These are phyloP conservation scores for Aphelinus atriplicis DNA, from an alignment of 1,140 invertebrate species.

Conservation along the genomic window DNA sequence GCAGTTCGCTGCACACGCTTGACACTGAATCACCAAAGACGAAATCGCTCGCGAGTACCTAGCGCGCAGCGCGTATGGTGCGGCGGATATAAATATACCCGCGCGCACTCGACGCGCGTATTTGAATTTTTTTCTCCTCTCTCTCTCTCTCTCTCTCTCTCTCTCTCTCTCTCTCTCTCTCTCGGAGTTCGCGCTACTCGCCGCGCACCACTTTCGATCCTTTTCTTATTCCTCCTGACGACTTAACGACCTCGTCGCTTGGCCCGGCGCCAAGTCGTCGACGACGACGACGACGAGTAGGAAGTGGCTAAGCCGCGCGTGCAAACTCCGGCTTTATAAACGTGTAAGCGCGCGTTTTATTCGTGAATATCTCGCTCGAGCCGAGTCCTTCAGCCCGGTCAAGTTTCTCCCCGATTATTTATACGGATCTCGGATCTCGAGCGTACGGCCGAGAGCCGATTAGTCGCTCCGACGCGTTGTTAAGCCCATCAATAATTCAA, in stretches of 20 bases:
- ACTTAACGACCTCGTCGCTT: constrained; percentile 30
- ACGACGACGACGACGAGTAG: not conserved
- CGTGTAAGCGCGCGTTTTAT: constrained; percentile 4
- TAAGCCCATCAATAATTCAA: too few relatives aligned
- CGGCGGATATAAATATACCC: too few relatives aligned
- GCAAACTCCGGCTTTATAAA: not conserved
- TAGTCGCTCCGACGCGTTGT: too few relatives aligned
- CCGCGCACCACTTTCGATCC: not conserved
- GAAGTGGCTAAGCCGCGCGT: not conserved
- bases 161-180: constrained; percentile 9
- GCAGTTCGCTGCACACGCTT: too few relatives aligned
- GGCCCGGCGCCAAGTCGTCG: constrained; percentile 12
- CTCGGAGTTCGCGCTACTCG: not conserved
- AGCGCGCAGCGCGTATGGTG: too few relatives aligned
- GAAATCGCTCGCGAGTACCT: too few relatives aligned
- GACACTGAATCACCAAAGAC: too few relatives aligned
- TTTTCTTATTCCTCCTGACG: constrained; percentile 17
- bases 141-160: not conserved
- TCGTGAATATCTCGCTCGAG: constrained; percentile 9
- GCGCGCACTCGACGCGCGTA: too few relatives aligned
- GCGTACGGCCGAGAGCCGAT: too few relatives aligned
- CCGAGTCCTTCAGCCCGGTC: too few relatives aligned
- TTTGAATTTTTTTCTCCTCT: not conserved
- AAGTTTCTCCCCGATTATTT: too few relatives aligned
- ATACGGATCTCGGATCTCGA: too few relatives aligned